Evolutionary conservation across 2,888 invertebrate species (phyloP), one percentile per base, ranked within the genome.

Genomic region (Drosophila siamana): DNA sequence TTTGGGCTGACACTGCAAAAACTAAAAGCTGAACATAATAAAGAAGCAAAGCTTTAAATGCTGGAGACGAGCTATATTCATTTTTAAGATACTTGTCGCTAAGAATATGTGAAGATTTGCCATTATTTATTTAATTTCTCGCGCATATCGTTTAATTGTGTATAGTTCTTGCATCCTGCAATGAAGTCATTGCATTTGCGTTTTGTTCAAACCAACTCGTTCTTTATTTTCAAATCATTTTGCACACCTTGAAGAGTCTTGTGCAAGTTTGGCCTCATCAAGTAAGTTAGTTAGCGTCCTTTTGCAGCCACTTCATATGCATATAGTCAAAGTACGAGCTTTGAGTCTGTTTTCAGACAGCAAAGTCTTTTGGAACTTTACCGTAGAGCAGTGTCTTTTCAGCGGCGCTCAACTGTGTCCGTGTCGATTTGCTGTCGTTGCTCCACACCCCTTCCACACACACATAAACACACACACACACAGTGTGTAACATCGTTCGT

Each of bases 221-320:
- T 13, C 28, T 22, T 11, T 19, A 6, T 24, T 26, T 4, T 8
- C n/a, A 48, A 19, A 4, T 13, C 30, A 15, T 15, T 22, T 55
- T 44, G 22, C 15, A 2, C 28, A 24, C 22, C 16, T 60, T 47
- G 15, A 11, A 1, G 19, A 54, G 64, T 50, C 19, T 38, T 8
- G 30, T 8, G 15, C 44, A 65, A 48, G 44, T 48, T 61, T 48
- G 19, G 24, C 30, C 63, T 75, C 55, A 75, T 82, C 72, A 66
- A 82, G 77, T 67, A 41, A 61, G 80, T 64, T 80, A 71, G 80
- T 76, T 64, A 77, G 60, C 63, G 36, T 50, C 30, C 65, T 59
- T 62, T 48, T 52, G 40, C 40, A 16, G 47, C 41, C 28, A 9
- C 46, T 44, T 50, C 47, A 47, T 63, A 38, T 44, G 16, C 47